phyloP scores from a whole-genome alignment of 2,888 invertebrate species.

The Psylliodes chrysocephalus region DNA sequence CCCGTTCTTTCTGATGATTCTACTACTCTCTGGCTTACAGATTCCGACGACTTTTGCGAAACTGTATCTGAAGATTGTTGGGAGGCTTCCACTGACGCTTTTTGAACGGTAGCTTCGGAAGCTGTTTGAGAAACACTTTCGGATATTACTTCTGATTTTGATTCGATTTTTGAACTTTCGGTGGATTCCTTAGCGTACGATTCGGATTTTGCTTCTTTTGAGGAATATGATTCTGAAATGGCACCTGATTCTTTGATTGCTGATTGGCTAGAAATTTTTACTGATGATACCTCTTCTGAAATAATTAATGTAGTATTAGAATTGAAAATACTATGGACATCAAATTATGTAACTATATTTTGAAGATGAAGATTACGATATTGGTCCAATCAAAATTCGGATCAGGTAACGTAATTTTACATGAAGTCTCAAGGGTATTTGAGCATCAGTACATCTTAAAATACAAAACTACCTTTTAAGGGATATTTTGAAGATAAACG shows the following conservation, averaged over 20 bases:
- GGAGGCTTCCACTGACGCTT: neutral
- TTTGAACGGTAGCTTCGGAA: conserved; percentile 10
- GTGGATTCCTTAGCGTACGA: conserved; percentile 35
- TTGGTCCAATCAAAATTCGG: no score
- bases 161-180: conserved; percentile 20
- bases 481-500: no score
- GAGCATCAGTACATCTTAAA: no score
- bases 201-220: conserved; percentile 40
- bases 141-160: conserved; percentile 35
- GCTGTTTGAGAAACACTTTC: conserved; percentile 35
- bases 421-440: no score
- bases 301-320: no score
- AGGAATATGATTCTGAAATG: conserved; percentile 35
- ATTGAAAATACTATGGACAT: no score
- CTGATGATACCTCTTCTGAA: conserved; percentile 42
- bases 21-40: neutral
- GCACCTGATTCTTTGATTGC: conserved; percentile 40
- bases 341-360: no score
- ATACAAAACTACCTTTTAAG: no score
- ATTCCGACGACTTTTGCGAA: conserved; percentile 3
- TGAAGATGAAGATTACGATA: no score
- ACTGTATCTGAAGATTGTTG: neutral
- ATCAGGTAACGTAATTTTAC: no score
- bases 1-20: neutral
- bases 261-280: conserved; percentile 44